A percentile compares a stretch with the other conserved stretches of the same genome.
Conservation (phyloP, 2,888 invertebrate genomes). For the Petrophora chlorosata region DNA sequence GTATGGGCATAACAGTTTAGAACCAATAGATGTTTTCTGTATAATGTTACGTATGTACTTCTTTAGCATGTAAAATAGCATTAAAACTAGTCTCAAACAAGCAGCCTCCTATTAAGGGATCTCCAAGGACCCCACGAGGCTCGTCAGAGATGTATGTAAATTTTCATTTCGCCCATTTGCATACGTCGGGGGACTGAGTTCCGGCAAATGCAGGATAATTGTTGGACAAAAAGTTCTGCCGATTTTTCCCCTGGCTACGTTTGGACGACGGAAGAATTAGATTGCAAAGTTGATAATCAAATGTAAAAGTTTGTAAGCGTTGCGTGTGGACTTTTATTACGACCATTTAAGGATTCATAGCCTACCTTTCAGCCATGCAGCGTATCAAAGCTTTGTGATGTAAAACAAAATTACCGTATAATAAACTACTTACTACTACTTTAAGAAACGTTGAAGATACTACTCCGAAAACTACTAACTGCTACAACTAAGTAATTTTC, state of each 20-base stretch:
- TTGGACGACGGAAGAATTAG: constrained; percentile 26
- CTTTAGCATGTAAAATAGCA: not conserved
- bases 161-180: constrained; percentile 33
- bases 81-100: constrained; percentile 11
- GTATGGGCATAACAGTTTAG: no score
- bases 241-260: constrained; percentile 34
- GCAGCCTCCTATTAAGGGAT: constrained; percentile 3
- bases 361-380: no score
- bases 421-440: no score
- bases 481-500: no score
- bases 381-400: no score
- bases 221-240: constrained; percentile 51
- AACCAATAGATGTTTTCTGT: no score
- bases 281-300: constrained; percentile 20
- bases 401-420: no score
- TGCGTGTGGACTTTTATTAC: constrained; percentile 7
- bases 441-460: no score
- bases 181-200: constrained; percentile 30
- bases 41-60: no score
- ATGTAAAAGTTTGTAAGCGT: constrained; percentile 10
- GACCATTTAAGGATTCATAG: not conserved
- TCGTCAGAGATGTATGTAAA: constrained; percentile 35
- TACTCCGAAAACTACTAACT: no score
- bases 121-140: constrained; percentile 19
- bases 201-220: constrained; percentile 62